Percentiles rank a stretch among this genome's conserved stretches.
Evolutionary conservation across 2,797 vertebrate genomes (phyloP).

Genomic region (Halcyon badia): DNA sequence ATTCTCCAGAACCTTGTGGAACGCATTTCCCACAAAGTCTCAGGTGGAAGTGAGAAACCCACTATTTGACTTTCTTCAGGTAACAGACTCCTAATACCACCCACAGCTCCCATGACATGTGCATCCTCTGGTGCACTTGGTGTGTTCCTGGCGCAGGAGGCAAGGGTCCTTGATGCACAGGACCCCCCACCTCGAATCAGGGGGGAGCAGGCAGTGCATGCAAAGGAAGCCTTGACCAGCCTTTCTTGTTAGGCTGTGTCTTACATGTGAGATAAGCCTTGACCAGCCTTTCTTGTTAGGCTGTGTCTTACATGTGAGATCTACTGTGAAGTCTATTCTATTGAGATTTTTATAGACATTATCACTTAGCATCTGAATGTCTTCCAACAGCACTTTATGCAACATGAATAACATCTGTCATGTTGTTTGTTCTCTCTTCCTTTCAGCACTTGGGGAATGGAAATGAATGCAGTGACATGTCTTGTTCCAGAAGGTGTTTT

Average conservation of each 20-base stretch:
- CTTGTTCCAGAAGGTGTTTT: not conserved
- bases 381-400: not conserved
- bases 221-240: not conserved
- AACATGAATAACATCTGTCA: not conserved
- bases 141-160: not conserved
- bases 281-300: not conserved
- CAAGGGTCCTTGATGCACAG: not conserved
- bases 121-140: fast-evolving
- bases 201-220: not conserved
- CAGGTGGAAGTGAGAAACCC: not conserved
- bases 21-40: not conserved
- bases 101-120: not conserved
- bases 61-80: not conserved
- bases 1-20: not conserved
- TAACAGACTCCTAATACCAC: not conserved
- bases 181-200: fast-evolving
- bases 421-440: constrained; percentile 11
- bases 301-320: not conserved
- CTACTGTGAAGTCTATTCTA: not conserved
- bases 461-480: constrained; percentile 17
- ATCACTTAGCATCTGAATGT: not conserved
- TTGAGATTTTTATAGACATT: not conserved
- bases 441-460: not conserved
- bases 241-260: not conserved
- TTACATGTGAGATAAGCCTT: not conserved